Evolutionary conservation across 2,113 vertebrate genomes (phyloP), one percentile per base, ranked within the genome.

Genomic region (Sinocyclocheilus rhinocerous): DNA sequence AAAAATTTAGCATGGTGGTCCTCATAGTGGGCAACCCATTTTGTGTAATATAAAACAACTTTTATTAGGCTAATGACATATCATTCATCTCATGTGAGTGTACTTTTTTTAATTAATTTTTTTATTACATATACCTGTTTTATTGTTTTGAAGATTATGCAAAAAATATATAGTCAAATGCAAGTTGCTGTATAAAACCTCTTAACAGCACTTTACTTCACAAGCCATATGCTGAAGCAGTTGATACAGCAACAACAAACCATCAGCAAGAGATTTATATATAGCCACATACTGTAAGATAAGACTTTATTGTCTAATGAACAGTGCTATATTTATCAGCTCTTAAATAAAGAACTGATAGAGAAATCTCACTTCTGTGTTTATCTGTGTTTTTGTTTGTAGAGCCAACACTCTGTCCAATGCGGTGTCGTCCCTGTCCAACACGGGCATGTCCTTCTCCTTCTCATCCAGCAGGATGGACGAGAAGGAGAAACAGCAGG

Each of bases 401-500:
- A 98, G 97, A 93, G 97, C 96, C 24, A 96, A 93, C 90, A 97
- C 96, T 76, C 91, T 98, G 2, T 97, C 96, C 88, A 97, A 93
- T 70, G 97, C 45, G 2, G 45, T 48, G 45, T 48, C 45, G 11
- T 48, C 45, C 10, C 45, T 48, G 45, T 48, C 45, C 45, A 48
- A 48, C 45, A 48, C 45, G 45, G 45, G 45, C 45, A 48, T 48
- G 45, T 48, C 45, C 86, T 97, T 98, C 75, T 76, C 75, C 45
- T 76, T 52, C 75, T 48, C 45, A 50, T 76, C 75, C 92, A 97
- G 95, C 90, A 94, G 95, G 11, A 96, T 98, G 96, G 97, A 97
- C 76, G 97, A 98, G 90, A 97, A 96, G 87, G 97, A 98, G 92
- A 96, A 96, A 86, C 96, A 96, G 91, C 96, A 96, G 87, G 97